Evolutionary conservation across 1,140 invertebrate species (phyloP).

Genomic region (Diachasma alloeum): DNA sequence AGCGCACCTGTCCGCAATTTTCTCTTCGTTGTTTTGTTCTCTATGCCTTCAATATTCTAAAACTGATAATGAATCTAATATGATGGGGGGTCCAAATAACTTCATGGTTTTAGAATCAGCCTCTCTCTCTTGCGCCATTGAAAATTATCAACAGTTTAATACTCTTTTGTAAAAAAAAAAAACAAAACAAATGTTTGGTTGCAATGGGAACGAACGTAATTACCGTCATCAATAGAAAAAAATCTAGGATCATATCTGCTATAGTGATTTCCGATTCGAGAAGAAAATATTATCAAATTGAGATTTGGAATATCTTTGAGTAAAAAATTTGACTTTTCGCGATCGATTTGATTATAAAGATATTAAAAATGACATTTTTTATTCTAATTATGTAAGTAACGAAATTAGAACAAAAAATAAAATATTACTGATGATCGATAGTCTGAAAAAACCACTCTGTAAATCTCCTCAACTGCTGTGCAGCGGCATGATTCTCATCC

Average conservation of each 20-base stretch:
- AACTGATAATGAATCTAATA: neutral
- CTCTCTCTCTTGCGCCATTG: too few relatives aligned
- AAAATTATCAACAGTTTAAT: too few relatives aligned
- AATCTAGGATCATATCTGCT: neutral
- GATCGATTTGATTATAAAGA: neutral
- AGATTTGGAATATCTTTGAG: neutral
- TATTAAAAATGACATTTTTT: neutral
- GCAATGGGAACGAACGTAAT: neutral
- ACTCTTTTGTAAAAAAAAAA: neutral
- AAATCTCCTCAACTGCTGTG: constrained; percentile 87
- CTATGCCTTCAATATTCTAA: neutral
- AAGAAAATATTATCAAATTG: neutral
- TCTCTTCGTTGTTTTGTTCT: constrained; percentile 5
- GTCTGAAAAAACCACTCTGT: constrained; percentile 94
- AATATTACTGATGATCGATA: constrained; percentile 75
- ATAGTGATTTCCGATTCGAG: too few relatives aligned
- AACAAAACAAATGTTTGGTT: constrained; percentile 1
- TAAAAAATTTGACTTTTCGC: neutral
- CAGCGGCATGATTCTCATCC: constrained; percentile 87
- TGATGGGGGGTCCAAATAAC: neutral
- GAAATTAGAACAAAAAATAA: neutral
- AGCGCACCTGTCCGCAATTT: constrained; percentile 16
- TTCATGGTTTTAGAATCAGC: neutral
- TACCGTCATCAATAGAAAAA: neutral
- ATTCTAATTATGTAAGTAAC: neutral